Conservation (phyloP, 2,888 invertebrate species). For the Trichopria drosophilae region DNA sequence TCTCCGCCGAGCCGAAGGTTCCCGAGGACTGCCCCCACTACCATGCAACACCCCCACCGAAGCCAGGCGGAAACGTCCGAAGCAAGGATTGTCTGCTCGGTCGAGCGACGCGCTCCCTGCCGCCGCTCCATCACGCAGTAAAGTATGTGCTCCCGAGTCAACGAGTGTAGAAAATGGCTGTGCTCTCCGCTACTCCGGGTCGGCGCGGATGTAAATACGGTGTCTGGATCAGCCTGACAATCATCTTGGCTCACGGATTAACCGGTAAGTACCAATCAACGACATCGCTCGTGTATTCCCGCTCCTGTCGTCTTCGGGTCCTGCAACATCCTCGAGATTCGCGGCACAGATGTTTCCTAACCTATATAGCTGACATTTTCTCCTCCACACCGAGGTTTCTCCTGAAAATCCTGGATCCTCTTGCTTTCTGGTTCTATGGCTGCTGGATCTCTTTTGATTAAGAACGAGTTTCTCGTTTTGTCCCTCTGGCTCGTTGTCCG, state of each 20-base stretch:
- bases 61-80: constrained; percentile 34
- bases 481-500: no score
- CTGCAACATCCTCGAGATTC: no score
- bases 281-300: no score
- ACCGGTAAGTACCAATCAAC: constrained; percentile 55
- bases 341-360: no score
- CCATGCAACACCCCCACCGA: constrained; percentile 22
- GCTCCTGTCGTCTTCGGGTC: no score
- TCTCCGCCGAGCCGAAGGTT: constrained; percentile 4
- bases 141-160: constrained; percentile 57
- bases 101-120: constrained; percentile 24
- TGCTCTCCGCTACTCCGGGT: constrained; percentile 52
- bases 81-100: constrained; percentile 41
- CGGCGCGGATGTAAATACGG: constrained; percentile 53
- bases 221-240: constrained; percentile 48
- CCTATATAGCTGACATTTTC: no score
- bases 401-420: no score
- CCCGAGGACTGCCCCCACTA: constrained; percentile 20
- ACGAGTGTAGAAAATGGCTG: constrained; percentile 58
- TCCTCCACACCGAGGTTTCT: no score
- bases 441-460: no score
- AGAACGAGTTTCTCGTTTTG: no score
- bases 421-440: no score
- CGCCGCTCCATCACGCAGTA: constrained; percentile 51
- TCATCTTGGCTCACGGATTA: constrained; percentile 46